Base-by-base conservation (phyloP, 2,113 vertebrate genomes). In the Bubo blakistoni region DNA sequence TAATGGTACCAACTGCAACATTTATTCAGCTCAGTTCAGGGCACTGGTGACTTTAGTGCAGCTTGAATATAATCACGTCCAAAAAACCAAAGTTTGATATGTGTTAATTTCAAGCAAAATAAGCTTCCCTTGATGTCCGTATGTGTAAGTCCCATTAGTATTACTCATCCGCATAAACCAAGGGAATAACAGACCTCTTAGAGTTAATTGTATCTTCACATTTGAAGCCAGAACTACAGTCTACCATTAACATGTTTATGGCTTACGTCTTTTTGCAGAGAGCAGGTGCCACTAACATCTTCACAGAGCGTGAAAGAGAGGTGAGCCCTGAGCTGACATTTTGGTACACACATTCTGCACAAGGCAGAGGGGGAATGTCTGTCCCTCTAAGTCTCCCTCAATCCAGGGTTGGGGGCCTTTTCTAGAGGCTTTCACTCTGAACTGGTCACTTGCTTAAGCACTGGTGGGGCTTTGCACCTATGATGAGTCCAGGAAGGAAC, bases 401-500 rank as follows among this genome's bases (percentile, higher is more conserved):
- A 19, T 49, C 36, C 7, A 65, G 36, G 32, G 4, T 11, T 72
- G 38, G 20, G 4, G 13, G 1, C 0, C 11, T 87, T 72, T 89
- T 40, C 18, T n/a, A 72, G 79, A 76, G 13, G 4, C 21, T 86
- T 81, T 57, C 27, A 18, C 32, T 87, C 70, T 54, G 24, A 87
- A 65, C 2, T 0, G 0, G 12, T 71, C 51, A 52, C 13, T 36
- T 82, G 11, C 24, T 85, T 40, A 54, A 69, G n/a, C 13, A 22
- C 14, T 19, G 38, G 20, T 70, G 55, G 27, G n/a, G 9, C 8
- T 87, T 69, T 38, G 24, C 22, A 72, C 14, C 27, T 52, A 32
- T 0, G 0, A 4, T 42, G 26, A 1, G 0, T 34, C 40, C 4
- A 2, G 49, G 27, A 78, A 80, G 57, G 12, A 80, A 84, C 62